Conservation (phyloP, 2,113 vertebrate genomes). For the Ammospiza nelsoni region DNA sequence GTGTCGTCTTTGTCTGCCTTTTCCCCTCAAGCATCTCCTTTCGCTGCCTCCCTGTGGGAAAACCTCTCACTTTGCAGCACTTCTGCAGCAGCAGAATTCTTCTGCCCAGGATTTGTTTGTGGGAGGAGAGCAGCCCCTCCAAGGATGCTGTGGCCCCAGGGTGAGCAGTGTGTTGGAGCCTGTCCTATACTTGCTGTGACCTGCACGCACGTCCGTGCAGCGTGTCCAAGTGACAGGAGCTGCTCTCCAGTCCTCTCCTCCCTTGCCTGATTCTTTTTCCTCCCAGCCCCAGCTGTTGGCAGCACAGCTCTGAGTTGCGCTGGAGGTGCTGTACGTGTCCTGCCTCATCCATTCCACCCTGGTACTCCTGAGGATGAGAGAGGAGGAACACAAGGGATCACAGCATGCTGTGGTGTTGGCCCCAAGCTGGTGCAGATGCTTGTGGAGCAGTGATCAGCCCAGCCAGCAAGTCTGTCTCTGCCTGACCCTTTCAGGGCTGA, state of each 20-base stretch:
- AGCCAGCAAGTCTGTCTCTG: neutral
- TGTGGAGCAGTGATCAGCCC: neutral
- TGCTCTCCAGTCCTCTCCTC: neutral
- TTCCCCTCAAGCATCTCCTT: neutral
- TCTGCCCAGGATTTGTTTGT: neutral
- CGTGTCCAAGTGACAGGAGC: neutral
- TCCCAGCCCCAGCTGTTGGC: neutral
- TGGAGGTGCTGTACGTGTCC: neutral
- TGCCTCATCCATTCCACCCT: neutral
- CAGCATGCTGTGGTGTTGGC: neutral
- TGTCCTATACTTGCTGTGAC: neutral
- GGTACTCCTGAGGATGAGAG: neutral
- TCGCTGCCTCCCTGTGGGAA: neutral
- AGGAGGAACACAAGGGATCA: neutral
- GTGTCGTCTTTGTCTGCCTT: neutral
- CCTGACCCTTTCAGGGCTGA: neutral
- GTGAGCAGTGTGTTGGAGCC: neutral
- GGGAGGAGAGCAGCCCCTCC: neutral
- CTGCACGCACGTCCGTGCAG: accelerated
- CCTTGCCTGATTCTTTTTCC: neutral
- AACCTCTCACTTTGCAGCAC: neutral
- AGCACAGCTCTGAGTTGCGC: neutral
- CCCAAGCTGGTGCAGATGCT: neutral
- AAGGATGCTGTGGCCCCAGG: neutral
- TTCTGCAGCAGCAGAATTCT: neutral